Conservation (phyloP, 2,113 vertebrate genomes). For the Physeter macrocephalus region DNA sequence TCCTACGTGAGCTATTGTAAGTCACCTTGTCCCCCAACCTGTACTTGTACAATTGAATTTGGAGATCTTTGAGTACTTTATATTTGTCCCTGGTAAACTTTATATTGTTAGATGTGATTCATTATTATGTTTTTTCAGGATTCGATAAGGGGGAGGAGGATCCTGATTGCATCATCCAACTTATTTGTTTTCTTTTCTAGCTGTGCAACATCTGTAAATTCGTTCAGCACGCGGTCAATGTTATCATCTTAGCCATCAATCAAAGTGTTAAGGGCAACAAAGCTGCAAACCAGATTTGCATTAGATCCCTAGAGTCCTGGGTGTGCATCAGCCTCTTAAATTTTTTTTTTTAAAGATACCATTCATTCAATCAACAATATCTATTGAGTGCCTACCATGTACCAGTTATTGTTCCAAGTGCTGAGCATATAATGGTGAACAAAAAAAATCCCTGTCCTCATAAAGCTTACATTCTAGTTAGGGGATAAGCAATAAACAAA, state of each 20-base stretch:
- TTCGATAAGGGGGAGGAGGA: not conserved
- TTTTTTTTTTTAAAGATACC: not conserved
- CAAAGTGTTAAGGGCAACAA: not conserved
- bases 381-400: not conserved
- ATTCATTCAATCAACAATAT: not conserved
- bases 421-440: not conserved
- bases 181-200: not conserved
- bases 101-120: slow-evolving; percentile 30
- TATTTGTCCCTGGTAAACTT: slow-evolving; percentile 28
- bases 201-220: not conserved
- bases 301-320: not conserved
- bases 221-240: not conserved
- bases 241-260: not conserved
- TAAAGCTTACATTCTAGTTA: not conserved
- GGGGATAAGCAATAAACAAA: not conserved
- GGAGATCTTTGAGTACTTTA: slow-evolving; percentile 46
- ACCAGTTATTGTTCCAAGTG: not conserved
- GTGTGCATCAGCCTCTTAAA: not conserved
- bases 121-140: not conserved
- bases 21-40: slow-evolving; percentile 17
- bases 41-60: slow-evolving; percentile 45
- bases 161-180: not conserved
- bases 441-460: not conserved
- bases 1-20: not conserved
- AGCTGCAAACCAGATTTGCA: not conserved